Evolutionary conservation across 2,797 vertebrate genomes (phyloP).

Genomic region (Rousettus madagascariensis): DNA sequence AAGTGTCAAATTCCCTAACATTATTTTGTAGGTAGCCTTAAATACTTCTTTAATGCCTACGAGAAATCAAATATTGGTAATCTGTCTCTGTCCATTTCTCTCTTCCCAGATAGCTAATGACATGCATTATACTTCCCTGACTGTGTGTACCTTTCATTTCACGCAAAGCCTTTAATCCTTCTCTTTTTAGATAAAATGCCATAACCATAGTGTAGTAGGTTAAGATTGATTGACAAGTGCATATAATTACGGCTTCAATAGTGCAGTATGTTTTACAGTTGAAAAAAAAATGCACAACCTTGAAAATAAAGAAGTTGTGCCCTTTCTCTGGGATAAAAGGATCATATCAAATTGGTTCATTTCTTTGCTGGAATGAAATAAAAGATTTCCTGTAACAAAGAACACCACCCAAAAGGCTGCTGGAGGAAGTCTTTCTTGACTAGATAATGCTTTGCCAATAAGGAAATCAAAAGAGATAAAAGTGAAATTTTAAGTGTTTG

Average conservation of each 20-base stretch:
- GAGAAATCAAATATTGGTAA: slow-evolving; percentile 81
- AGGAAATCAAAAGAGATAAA: slow-evolving; percentile 79
- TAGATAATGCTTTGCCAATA: slow-evolving; percentile 72
- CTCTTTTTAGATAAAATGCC: slow-evolving; percentile 81
- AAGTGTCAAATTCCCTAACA: slow-evolving; percentile 72
- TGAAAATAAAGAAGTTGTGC: slow-evolving; percentile 84
- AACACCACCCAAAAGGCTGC: slow-evolving; percentile 77
- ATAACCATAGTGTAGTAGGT: slow-evolving; percentile 71
- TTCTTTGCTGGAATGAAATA: slow-evolving; percentile 82
- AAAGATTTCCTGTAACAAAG: slow-evolving; percentile 81
- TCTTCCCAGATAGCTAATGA: slow-evolving; percentile 76
- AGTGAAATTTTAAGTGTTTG: slow-evolving; percentile 69
- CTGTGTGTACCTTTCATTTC: slow-evolving; percentile 81
- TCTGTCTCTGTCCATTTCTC: slow-evolving; percentile 66
- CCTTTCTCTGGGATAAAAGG: slow-evolving; percentile 82
- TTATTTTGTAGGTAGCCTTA: slow-evolving; percentile 75
- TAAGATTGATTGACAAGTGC: slow-evolving; percentile 84
- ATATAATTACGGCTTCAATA: slow-evolving; percentile 81
- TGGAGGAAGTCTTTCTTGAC: slow-evolving; percentile 72
- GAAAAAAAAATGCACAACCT: slow-evolving; percentile 79
- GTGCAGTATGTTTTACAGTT: slow-evolving; percentile 79
- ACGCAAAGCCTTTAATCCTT: slow-evolving; percentile 82
- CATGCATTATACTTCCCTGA: slow-evolving; percentile 73
- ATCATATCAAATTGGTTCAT: slow-evolving; percentile 80
- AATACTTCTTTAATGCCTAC: slow-evolving; percentile 76